Conservation (phyloP, 1,140 invertebrate species). For the Magallana angulata region DNA sequence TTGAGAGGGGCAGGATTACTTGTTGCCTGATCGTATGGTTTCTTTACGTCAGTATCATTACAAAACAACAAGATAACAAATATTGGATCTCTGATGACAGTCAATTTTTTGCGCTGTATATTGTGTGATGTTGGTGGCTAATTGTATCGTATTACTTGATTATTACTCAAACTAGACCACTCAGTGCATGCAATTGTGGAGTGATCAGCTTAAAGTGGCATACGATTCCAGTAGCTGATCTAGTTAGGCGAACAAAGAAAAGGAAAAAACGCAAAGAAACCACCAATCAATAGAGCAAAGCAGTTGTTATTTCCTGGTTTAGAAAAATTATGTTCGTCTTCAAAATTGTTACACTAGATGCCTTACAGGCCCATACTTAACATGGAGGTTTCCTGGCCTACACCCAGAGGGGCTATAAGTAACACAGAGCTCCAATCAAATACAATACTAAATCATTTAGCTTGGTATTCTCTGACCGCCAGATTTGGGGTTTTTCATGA, state of each 20-base stretch:
- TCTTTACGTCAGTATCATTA: no score
- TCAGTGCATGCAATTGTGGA: not conserved
- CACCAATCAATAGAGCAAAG: constrained; percentile 22
- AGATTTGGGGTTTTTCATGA: no score
- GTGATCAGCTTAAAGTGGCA: constrained; percentile 18
- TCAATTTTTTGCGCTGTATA: not conserved
- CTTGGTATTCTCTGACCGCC: no score
- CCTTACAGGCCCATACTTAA: no score
- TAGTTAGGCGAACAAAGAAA: constrained; percentile 31
- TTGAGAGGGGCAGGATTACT: no score
- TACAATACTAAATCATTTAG: no score
- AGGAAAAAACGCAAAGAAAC: not conserved
- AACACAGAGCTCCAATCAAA: no score
- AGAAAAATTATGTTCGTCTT: not conserved
- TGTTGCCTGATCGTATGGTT: no score
- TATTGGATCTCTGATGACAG: not conserved
- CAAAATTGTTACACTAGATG: not conserved
- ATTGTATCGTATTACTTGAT: constrained; percentile 8
- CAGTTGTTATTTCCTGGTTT: not conserved
- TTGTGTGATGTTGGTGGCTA: constrained; percentile 1
- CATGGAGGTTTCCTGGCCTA: no score
- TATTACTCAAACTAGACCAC: constrained; percentile 25
- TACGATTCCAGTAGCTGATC: constrained; percentile 14
- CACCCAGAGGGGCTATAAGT: no score
- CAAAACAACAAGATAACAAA: not conserved